Conservation (phyloP, 2,888 invertebrate species). For the Ectemnius cavifrons region DNA sequence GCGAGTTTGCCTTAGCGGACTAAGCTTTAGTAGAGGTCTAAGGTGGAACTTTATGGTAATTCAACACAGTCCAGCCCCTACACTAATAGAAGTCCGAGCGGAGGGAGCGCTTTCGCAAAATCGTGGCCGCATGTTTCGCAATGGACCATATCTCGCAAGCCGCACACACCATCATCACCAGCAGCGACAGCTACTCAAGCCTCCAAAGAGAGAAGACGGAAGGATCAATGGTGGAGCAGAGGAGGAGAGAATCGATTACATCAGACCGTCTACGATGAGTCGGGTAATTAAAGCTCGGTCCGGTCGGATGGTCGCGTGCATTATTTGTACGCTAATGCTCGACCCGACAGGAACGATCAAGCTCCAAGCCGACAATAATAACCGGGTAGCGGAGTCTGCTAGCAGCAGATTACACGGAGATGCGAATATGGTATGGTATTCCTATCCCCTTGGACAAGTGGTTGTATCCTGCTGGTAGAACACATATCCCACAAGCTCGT, state of each 20-base stretch:
- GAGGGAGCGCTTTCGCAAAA: conserved; percentile 18
- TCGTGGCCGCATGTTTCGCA: conserved; percentile 22
- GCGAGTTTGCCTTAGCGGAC: neutral
- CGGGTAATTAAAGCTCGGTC: conserved; percentile 51
- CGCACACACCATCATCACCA: neutral
- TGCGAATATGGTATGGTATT: too few species aligned
- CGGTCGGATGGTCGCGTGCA: conserved; percentile 45
- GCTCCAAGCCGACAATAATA: conserved; percentile 53
- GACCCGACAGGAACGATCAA: conserved; percentile 54
- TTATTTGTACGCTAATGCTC: conserved; percentile 56
- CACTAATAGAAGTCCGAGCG: conserved; percentile 33
- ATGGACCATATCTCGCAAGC: conserved; percentile 12
- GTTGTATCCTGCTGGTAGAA: neutral
- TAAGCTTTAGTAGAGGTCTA: conserved; percentile 2
- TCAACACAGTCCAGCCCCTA: conserved; percentile 25
- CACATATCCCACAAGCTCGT: neutral
- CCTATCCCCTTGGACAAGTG: too few species aligned
- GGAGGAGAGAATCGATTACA: conserved; percentile 41
- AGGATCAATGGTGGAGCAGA: neutral
- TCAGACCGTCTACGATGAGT: conserved; percentile 47
- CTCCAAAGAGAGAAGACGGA: neutral
- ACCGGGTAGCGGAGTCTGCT: conserved; percentile 46
- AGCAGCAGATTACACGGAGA: conserved; percentile 43
- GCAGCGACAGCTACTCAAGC: neutral
- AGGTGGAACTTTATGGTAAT: conserved; percentile 40